Conservation (phyloP, 2,113 vertebrate genomes). For the Nibea coibor region DNA sequence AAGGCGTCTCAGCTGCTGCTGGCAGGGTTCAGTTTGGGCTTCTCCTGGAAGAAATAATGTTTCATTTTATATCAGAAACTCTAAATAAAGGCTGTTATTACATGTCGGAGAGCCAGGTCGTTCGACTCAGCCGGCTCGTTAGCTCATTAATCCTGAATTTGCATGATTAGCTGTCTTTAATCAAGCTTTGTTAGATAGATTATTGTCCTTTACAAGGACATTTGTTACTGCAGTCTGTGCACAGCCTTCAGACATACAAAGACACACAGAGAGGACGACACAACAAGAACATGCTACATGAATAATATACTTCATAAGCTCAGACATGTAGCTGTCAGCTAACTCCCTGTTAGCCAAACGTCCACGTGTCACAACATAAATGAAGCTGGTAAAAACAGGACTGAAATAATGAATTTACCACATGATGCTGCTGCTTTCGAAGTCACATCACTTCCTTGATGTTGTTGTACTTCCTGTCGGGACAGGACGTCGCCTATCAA, state of each 20-base stretch:
- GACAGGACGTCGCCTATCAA: neutral
- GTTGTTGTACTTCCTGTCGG: neutral
- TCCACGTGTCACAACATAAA: neutral
- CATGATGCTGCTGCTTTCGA: neutral
- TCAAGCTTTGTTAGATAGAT: slow-evolving; percentile 34
- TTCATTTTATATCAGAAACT: slow-evolving; percentile 34
- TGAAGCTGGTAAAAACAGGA: neutral
- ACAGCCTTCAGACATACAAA: no score
- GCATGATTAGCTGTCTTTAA: slow-evolving; percentile 53
- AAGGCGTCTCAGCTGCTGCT: neutral
- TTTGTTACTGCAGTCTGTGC: no score
- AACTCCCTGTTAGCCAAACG: neutral
- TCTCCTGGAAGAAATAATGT: slow-evolving; percentile 13
- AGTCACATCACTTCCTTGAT: neutral
- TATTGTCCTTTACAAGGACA: no score
- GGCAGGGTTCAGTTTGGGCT: neutral
- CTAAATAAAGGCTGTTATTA: neutral
- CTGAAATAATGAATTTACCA: neutral
- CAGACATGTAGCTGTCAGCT: no score
- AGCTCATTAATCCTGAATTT: slow-evolving; percentile 55
- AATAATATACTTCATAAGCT: no score
- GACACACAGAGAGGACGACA: no score
- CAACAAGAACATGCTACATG: no score
- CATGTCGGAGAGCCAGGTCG: no score
- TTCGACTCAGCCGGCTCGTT: no score